A percentile compares a stretch with the other conserved stretches of the same genome.
phyloP scores from a whole-genome alignment of 1,140 invertebrate genomes.

The Meloidogyne hapla region DNA sequence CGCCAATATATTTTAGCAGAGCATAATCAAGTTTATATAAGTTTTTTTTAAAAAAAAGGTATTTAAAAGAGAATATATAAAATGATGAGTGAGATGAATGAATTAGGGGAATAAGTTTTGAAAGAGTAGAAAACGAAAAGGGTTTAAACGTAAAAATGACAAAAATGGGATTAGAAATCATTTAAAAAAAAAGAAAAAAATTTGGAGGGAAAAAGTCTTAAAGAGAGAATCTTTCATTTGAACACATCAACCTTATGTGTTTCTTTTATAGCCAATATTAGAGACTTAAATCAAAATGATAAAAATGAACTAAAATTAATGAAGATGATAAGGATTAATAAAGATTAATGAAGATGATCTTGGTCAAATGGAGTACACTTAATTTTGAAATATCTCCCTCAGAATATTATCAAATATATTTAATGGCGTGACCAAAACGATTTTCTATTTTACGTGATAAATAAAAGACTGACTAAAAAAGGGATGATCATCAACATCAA shows the following conservation, averaged over 20 bases:
- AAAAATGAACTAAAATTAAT: no score
- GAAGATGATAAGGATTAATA: no score
- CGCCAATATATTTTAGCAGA: not conserved
- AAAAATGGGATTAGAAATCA: conserved; percentile 10
- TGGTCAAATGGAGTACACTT: no score
- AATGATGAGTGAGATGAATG: not conserved
- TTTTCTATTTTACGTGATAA: not conserved
- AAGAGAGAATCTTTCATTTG: not conserved
- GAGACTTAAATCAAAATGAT: no score
- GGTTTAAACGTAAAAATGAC: conserved; percentile 3
- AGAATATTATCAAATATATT: not conserved
- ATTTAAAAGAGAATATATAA: conserved; percentile 1
- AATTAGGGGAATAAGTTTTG: conserved; percentile 12
- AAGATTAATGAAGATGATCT: no score
- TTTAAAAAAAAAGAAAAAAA: not conserved
- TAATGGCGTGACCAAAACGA: not conserved
- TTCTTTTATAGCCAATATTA: no score
- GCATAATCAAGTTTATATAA: not conserved
- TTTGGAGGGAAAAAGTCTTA: not conserved
- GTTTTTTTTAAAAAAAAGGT: not conserved
- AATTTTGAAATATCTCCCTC: no score
- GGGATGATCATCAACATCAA: not conserved
- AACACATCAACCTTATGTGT: not conserved
- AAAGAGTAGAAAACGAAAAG: not conserved
- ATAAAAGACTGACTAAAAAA: not conserved